A percentile compares a stretch with the other conserved stretches of the same genome.
Evolutionary conservation across 2,113 vertebrate species (phyloP).

Genomic region (Pan paniscus): DNA sequence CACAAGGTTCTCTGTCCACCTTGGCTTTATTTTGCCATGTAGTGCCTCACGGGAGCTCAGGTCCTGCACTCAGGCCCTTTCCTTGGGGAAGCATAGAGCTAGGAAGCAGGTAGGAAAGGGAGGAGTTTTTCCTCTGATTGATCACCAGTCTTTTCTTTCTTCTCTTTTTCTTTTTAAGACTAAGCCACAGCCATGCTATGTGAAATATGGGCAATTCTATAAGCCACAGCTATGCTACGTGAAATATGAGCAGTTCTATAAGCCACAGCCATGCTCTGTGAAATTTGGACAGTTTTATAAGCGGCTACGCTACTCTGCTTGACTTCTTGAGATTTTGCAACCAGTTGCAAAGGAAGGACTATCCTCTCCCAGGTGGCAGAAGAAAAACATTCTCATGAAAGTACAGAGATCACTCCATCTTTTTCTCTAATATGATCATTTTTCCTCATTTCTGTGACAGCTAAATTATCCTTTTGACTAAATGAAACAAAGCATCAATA

Average conservation of each 20-base stretch:
- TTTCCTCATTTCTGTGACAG: background rate
- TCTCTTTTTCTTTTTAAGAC: background rate
- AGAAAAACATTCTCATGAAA: background rate
- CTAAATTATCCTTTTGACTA: background rate
- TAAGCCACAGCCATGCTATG: background rate
- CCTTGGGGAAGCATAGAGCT: background rate
- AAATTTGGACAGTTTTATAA: accelerated
- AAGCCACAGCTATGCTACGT: too few species aligned
- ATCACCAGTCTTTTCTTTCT: background rate
- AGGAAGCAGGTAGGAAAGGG: accelerated
- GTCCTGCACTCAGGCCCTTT: background rate
- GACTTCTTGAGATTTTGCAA: background rate
- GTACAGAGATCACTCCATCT: background rate
- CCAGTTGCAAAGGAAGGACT: too few species aligned
- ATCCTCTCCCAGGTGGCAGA: background rate
- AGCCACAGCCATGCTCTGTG: too few species aligned
- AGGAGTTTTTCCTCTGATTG: background rate
- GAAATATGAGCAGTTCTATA: accelerated
- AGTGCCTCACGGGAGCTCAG: background rate
- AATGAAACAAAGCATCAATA: background rate
- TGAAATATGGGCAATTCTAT: accelerated
- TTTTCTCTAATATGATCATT: background rate
- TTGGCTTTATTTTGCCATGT: background rate
- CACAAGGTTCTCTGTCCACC: background rate
- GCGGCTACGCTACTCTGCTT: accelerated